Evolutionary conservation across 2,888 invertebrate genomes (phyloP), one percentile per base, ranked within the genome.

Genomic region (Poecilobothrus nobilitatus): DNA sequence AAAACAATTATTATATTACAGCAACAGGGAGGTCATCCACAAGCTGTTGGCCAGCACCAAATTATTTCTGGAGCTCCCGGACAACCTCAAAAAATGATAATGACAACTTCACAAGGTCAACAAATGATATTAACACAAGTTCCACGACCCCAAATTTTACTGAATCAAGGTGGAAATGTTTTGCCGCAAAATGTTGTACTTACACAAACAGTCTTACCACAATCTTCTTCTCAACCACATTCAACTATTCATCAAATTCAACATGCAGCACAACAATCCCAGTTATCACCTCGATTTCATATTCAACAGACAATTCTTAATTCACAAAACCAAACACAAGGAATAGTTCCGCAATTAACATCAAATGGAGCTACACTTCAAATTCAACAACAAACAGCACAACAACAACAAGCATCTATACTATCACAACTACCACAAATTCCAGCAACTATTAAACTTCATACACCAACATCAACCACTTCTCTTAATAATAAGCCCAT

Each of bases 1-100:
- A 89, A 89, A 75, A 90, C 89, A 0, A 89, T 89, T 41, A 90
- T 90, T 66, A 86, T 90, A 67, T 80, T 89, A 63, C 89, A 89
- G 74, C 88, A 87, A 22, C 73, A 76, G 1, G 71, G 75, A 22
- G 74, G 79, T 7, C 72, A 83, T 0, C 75, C 75, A 37, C 67
- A 72, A 33, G 73, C 74, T n/a, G 74, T 72, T 8, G 73, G 73
- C 8, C 76, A 80, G 8, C 75, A 80, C 8, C 81, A 82, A 69
- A 73, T 76, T 66, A 73, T 73, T 0, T 71, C 75, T 20, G 75
- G 81, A 1, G 79, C 83, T 9, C 69, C 76, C 7, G 73, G 75
- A 0, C 76, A 76, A 15, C 77, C 78, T 4, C 84, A 86, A 72
- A 86, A 87, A 79, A 85, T 89, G 34, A 85, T 88, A 9, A 84